Evolutionary conservation across 2,797 vertebrate genomes (phyloP).

Genomic region (Fratercula arctica): DNA sequence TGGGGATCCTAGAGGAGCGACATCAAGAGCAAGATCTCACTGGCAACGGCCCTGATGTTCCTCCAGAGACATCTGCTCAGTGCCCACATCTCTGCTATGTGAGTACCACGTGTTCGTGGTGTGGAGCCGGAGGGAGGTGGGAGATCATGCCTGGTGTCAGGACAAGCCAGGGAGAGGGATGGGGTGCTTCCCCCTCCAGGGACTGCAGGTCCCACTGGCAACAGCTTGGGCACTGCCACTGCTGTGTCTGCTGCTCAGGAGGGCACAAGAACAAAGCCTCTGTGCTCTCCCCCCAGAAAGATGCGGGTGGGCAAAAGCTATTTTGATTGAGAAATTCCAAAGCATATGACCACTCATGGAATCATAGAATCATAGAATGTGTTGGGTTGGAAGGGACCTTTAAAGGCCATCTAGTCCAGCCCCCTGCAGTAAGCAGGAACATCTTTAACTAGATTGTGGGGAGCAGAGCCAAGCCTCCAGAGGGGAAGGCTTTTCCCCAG

Average conservation of each 20-base stretch:
- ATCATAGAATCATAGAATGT: too few species aligned
- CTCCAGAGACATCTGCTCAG: background rate
- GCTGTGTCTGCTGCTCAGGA: background rate
- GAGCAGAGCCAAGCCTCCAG: background rate
- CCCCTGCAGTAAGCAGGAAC: too few species aligned
- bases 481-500: background rate
- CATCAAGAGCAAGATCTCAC: background rate
- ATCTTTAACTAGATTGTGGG: too few species aligned
- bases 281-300: background rate
- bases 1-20: background rate
- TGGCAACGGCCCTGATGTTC: too few species aligned
- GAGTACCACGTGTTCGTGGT: rapidly evolving
- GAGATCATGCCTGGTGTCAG: background rate
- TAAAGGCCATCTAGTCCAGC: too few species aligned
- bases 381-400: too few species aligned
- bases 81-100: background rate
- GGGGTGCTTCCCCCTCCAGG: background rate
- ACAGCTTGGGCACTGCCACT: background rate
- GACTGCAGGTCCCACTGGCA: background rate
- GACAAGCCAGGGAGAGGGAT: background rate
- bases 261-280: background rate
- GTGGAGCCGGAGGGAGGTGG: background rate
- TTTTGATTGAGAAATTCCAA: background rate
- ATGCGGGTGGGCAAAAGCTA: background rate
- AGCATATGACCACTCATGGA: too few species aligned